These are phyloP conservation scores for Momotus momota DNA, from an alignment of 2,797 vertebrate genomes.

Conservation along the genomic window DNA sequence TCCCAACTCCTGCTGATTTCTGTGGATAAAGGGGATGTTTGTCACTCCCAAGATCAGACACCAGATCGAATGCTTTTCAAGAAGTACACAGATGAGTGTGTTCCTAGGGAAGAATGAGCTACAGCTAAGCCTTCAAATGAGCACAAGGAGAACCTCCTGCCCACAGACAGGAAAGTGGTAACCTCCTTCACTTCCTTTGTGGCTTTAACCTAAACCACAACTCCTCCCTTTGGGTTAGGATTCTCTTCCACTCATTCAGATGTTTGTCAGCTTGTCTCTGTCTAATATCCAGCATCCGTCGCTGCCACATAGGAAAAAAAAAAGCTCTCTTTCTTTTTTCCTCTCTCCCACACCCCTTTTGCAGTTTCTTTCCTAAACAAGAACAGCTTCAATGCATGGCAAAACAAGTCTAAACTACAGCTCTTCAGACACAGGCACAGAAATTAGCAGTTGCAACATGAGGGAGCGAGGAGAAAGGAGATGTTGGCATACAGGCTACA, in stretches of 20 bases:
- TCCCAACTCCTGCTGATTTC: slow-evolving; percentile 48
- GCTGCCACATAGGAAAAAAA: background rate
- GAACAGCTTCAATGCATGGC: background rate
- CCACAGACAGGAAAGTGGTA: slow-evolving; percentile 81
- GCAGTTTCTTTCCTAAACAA: slow-evolving; percentile 18
- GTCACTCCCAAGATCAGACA: slow-evolving; percentile 29
- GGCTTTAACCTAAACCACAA: slow-evolving; percentile 80
- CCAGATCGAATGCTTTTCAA: slow-evolving; percentile 46
- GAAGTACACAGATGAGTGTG: slow-evolving; percentile 16
- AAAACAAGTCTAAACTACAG: slow-evolving; percentile 34
- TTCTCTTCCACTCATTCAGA: slow-evolving; percentile 72
- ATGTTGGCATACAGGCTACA: slow-evolving; percentile 14
- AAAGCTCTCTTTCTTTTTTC: background rate
- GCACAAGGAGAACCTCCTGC: slow-evolving; percentile 73
- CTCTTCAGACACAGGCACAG: slow-evolving; percentile 25
- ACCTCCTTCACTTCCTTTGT: slow-evolving; percentile 78
- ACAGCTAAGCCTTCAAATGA: slow-evolving; percentile 61
- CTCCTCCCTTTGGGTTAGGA: slow-evolving; percentile 73
- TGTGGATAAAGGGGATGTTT: slow-evolving; percentile 46
- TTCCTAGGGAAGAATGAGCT: slow-evolving; percentile 59
- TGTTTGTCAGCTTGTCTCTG: slow-evolving; percentile 54
- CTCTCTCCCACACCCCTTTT: background rate
- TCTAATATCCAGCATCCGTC: slow-evolving; percentile 6
- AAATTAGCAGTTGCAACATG: slow-evolving; percentile 23
- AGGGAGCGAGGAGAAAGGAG: slow-evolving; percentile 20